A percentile compares a stretch with the other conserved stretches of the same genome.
Conservation (phyloP, 1,140 invertebrate species). For the Panagrolaimus sp. region DNA sequence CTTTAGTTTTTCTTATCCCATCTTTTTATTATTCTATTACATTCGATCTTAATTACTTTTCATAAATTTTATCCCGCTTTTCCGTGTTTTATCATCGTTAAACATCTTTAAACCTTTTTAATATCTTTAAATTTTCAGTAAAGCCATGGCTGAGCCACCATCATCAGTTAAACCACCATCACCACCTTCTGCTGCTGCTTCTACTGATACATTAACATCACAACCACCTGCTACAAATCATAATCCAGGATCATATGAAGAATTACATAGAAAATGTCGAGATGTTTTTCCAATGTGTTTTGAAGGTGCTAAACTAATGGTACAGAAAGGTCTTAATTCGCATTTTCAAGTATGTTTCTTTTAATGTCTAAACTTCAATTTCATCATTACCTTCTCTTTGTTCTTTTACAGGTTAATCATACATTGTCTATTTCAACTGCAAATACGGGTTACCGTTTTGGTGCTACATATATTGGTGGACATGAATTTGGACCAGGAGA, state of each 20-base stretch:
- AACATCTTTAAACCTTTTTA: no score
- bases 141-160: no score
- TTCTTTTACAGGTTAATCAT: slow-evolving; percentile 65
- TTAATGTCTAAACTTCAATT: no score
- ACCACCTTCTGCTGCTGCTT: no score
- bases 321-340: slow-evolving; percentile 93
- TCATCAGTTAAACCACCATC: no score
- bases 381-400: no score
- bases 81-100: no score
- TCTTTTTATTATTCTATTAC: background rate
- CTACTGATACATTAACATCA: no score
- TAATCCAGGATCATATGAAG: slow-evolving; percentile 81
- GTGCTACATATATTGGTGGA: slow-evolving; percentile 90
- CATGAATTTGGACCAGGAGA: slow-evolving; percentile 68
- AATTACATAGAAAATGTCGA: slow-evolving; percentile 94
- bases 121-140: no score
- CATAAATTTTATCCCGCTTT: background rate
- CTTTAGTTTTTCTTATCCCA: background rate
- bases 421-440: slow-evolving; percentile 79
- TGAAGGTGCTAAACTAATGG: slow-evolving; percentile 89
- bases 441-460: slow-evolving; percentile 86
- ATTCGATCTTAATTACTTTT: background rate
- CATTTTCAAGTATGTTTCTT: slow-evolving; percentile 82
- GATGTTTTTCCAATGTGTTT: slow-evolving; percentile 92
- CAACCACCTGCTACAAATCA: background rate